These are phyloP conservation scores for Rousettus madagascariensis DNA, from an alignment of 2,797 vertebrate species.

Conservation along the genomic window DNA sequence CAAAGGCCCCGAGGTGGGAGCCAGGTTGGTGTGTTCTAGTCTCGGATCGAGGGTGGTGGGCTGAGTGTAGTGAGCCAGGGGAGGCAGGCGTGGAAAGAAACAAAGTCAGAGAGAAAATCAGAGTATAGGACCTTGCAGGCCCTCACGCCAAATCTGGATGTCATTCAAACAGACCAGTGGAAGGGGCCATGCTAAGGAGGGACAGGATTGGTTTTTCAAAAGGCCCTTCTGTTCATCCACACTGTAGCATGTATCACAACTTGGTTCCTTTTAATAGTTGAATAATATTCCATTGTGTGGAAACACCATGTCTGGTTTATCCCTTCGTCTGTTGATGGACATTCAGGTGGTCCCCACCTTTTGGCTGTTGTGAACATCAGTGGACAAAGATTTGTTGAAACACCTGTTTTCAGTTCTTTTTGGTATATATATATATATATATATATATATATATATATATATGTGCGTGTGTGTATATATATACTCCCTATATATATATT, in stretches of 20 bases:
- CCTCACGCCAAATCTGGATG: neutral
- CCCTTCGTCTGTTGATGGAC: fast-evolving
- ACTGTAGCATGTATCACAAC: fast-evolving
- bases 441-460: too few species aligned
- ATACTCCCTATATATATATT: too few species aligned
- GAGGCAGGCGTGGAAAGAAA: too few species aligned
- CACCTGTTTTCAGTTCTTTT: neutral
- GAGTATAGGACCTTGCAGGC: fast-evolving
- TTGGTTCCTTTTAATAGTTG: neutral
- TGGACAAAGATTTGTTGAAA: neutral
- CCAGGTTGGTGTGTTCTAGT: neutral
- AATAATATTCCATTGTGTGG: neutral
- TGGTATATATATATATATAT: neutral
- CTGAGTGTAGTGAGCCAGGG: neutral
- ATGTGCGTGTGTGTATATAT: too few species aligned
- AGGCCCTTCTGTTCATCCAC: neutral
- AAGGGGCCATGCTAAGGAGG: neutral
- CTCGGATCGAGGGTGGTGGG: neutral
- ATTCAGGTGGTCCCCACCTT: too few species aligned
- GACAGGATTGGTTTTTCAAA: neutral
- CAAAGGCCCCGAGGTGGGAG: too few species aligned
- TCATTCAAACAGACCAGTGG: fast-evolving
- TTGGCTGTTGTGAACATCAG: fast-evolving
- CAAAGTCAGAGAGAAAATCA: neutral
- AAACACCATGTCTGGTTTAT: fast-evolving